A percentile compares a stretch with the other conserved stretches of the same genome.
phyloP scores from a whole-genome alignment of 2,113 vertebrate species.

The Gallinago jamesoni region DNA sequence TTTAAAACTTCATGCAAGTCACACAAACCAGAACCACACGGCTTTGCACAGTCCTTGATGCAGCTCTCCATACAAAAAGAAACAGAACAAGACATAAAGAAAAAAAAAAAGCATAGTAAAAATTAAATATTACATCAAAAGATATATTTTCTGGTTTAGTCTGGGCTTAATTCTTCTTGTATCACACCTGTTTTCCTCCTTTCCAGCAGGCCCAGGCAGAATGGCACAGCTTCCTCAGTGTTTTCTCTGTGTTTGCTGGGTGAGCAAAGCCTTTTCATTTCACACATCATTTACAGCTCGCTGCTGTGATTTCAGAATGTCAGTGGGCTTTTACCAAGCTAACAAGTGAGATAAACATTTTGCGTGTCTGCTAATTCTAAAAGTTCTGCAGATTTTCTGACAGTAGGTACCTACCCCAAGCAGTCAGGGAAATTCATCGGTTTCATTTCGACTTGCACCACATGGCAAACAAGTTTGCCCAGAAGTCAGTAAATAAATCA shows the following conservation, averaged over 20 bases:
- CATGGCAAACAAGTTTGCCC: constrained; percentile 47
- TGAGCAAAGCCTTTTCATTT: constrained; percentile 79
- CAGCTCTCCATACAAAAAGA: not conserved
- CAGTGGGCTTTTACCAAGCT: constrained; percentile 74
- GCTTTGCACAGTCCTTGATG: not conserved
- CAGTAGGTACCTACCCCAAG: constrained; percentile 44
- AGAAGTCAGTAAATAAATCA: constrained; percentile 50
- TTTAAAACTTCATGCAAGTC: constrained; percentile 21
- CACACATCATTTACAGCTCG: constrained; percentile 80
- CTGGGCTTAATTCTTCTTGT: not conserved
- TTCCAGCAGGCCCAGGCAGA: not conserved
- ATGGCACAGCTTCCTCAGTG: constrained; percentile 49
- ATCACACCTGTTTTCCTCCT: not conserved
- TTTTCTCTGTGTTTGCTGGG: constrained; percentile 55
- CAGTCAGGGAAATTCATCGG: constrained; percentile 4
- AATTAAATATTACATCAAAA: not conserved
- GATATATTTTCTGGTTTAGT: constrained; percentile 2
- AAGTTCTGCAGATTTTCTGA: constrained; percentile 72
- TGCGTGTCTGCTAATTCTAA: constrained; percentile 70
- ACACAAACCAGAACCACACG: constrained; percentile 5
- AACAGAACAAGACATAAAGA: not conserved
- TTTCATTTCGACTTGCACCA: constrained; percentile 10
- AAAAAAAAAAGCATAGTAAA: not conserved
- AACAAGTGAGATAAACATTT: constrained; percentile 80
- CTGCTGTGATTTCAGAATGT: constrained; percentile 75